Evolutionary conservation across 2,888 invertebrate genomes (phyloP), one percentile per base, ranked within the genome.

Genomic region (Hyppa rectilinea): DNA sequence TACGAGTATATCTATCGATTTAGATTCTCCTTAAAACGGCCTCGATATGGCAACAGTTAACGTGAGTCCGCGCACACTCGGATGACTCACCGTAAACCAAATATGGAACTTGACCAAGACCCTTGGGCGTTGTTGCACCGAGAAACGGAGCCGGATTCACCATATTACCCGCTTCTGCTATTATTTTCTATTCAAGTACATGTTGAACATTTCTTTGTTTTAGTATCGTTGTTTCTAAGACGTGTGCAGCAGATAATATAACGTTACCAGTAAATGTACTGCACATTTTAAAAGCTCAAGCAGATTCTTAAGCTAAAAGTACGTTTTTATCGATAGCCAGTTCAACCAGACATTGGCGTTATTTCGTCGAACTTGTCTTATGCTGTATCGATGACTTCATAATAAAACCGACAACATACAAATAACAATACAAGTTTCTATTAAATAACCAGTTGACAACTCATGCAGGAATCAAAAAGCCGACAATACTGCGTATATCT

Each of bases 1-100:
- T 66, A 36, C 53, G 50, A 47, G 45, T 67, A 52, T 69, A 67
- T 75, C 64, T 80, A 87, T 87, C 84, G 85, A 87, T 85, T 83
- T 76, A 69, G 75, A 84, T 82, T 87, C 85, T 84, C 78, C 88
- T 89, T 88, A 87, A 86, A 83, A 78, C 81, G 82, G 81, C 85
- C 87, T 89, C 87, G 80, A 83, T 89, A 85, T 81, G 84, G 85
- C 83, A 84, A 85, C 85, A 84, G 87, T 87, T 87, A 86, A 79
- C 69, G 73, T 75, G 72, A 82, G 76, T 74, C 81, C 77, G 73
- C 83, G 83, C 81, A 81, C 77, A 87, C 83, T 80, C 73, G 81
- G 82, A 86, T 93, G 93, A 92, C 87, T 93, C 93, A 93, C 86
- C 73, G 78, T 81, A 83, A 73, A 83, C 92, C 93, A 92, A 92